Conservation (phyloP, 2,113 vertebrate genomes). For the Pseudorectes ferrugineus region DNA sequence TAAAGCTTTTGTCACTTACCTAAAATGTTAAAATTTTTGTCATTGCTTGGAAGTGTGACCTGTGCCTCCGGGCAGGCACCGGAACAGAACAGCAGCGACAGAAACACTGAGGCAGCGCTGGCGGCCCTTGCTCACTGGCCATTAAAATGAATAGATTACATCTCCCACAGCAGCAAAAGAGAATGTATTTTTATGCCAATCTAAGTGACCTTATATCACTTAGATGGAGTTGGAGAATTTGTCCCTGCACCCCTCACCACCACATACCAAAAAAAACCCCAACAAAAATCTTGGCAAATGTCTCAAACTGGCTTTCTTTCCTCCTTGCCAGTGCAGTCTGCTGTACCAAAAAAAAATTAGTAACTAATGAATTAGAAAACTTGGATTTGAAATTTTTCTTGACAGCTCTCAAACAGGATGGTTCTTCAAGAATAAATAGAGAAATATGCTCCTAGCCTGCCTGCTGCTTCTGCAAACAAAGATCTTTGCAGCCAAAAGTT, state of each 20-base stretch:
- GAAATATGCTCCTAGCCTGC: neutral
- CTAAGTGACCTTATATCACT: neutral
- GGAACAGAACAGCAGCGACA: neutral
- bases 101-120: neutral
- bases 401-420: constrained; percentile 15
- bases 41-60: neutral
- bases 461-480: neutral
- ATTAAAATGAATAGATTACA: neutral
- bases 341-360: neutral
- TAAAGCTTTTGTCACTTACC: constrained; percentile 3
- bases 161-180: neutral
- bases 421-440: constrained; percentile 22
- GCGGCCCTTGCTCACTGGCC: neutral
- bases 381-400: constrained; percentile 34
- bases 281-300: neutral
- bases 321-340: neutral
- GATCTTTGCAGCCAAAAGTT: neutral
- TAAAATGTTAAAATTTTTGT: neutral
- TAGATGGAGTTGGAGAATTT: neutral
- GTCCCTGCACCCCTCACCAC: neutral
- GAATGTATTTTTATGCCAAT: neutral
- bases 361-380: constrained; percentile 42
- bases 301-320: neutral
- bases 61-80: neutral
- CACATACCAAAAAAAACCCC: neutral